Percentiles rank a stretch among this genome's conserved stretches.
phyloP scores from a whole-genome alignment of 2,113 vertebrate genomes.

The Eolophus roseicapilla region DNA sequence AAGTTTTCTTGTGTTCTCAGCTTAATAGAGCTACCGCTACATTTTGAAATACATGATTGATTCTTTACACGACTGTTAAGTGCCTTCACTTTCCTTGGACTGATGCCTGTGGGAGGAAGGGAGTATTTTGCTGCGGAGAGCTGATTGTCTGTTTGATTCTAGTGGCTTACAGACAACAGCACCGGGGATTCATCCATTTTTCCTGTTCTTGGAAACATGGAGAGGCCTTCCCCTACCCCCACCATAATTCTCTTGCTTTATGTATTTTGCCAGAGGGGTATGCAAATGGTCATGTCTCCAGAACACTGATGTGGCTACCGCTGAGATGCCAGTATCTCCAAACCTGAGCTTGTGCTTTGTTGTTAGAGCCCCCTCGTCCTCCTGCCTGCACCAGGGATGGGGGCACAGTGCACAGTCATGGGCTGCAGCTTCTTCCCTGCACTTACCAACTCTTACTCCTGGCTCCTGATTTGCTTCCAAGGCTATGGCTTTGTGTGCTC shows the following conservation, averaged over 20 bases:
- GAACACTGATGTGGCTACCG: neutral
- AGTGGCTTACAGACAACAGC: constrained; percentile 46
- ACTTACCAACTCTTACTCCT: neutral
- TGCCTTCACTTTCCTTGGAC: constrained; percentile 61
- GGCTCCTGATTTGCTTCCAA: neutral
- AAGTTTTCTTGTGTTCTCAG: constrained; percentile 63
- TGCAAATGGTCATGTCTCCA: neutral
- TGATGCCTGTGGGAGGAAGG: constrained; percentile 66
- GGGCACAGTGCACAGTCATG: fast-evolving
- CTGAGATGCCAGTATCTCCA: neutral
- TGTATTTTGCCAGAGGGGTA: neutral
- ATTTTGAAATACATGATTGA: constrained; percentile 69
- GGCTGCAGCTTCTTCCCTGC: neutral
- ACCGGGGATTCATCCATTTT: constrained; percentile 7
- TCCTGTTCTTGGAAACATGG: neutral
- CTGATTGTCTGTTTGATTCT: constrained; percentile 60
- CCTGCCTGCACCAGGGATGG: fast-evolving
- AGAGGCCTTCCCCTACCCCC: neutral
- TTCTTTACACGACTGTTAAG: constrained; percentile 65
- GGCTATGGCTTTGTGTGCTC: neutral
- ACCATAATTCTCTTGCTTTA: neutral
- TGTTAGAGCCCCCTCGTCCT: neutral
- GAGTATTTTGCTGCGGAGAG: constrained; percentile 38
- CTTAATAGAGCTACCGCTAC: constrained; percentile 38
- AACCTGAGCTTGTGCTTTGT: neutral